These are phyloP conservation scores for Drosophila lowei DNA, from an alignment of 1,140 invertebrate species.

Conservation along the genomic window DNA sequence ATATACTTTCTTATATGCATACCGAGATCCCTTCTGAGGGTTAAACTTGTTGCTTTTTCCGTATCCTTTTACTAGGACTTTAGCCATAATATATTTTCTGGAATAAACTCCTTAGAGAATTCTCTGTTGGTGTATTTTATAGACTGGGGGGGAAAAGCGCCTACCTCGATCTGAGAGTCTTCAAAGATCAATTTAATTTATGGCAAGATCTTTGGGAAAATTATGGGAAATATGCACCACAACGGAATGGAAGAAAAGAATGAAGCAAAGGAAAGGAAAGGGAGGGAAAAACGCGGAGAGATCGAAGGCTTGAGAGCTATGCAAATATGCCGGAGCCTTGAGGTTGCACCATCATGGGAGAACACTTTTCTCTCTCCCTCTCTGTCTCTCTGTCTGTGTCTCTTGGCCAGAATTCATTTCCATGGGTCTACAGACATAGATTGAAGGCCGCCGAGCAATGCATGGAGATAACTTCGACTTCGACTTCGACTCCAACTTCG, in stretches of 20 bases:
- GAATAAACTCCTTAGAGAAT: too few relatives aligned
- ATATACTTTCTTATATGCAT: too few relatives aligned
- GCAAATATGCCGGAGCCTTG: conserved; percentile 65
- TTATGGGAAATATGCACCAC: conserved; percentile 33
- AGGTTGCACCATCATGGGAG: conserved; percentile 13
- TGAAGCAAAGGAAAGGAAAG: background rate
- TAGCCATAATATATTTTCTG: too few relatives aligned
- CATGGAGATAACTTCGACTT: conserved; percentile 32
- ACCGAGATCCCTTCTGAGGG: too few relatives aligned
- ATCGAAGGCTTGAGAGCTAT: conserved; percentile 29
- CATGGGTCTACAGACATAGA: conserved; percentile 18
- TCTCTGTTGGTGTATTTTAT: too few relatives aligned
- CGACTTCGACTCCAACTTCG: conserved; percentile 1
- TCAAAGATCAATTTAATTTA: conserved; percentile 8
- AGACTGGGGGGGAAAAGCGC: too few relatives aligned
- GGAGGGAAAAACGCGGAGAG: conserved; percentile 8
- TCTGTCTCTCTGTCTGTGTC: conserved; percentile 6
- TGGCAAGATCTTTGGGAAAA: conserved; percentile 29
- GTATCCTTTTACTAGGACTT: too few relatives aligned
- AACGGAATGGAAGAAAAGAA: conserved; percentile 1
- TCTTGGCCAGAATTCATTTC: conserved; percentile 44
- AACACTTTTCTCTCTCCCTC: conserved; percentile 26
- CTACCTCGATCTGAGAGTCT: too few relatives aligned
- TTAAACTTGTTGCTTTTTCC: too few relatives aligned
- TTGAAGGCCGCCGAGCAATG: conserved; percentile 50